Conservation (phyloP, 2,113 vertebrate genomes). For the Seriola rivoliana region DNA sequence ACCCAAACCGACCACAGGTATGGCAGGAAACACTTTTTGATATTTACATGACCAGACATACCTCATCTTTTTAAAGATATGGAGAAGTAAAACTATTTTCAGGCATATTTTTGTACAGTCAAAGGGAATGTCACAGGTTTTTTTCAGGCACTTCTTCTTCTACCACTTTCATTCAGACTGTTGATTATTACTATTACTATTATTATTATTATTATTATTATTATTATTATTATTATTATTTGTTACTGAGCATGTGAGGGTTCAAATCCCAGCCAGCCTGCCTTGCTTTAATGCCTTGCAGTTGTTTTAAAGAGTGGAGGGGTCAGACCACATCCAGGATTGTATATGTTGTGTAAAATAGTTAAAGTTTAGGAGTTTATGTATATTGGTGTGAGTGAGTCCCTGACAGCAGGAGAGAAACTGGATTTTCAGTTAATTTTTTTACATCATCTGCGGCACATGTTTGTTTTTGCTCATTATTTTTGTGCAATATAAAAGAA, state of each 20-base stretch:
- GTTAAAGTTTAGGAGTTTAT: conserved; percentile 89
- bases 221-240: background rate
- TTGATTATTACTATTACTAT: background rate
- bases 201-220: no score
- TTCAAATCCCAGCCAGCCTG: conserved; percentile 65
- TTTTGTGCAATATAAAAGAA: conserved; percentile 95
- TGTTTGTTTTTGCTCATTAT: conserved; percentile 87
- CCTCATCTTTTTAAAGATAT: conserved; percentile 94
- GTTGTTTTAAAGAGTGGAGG: conserved; percentile 90
- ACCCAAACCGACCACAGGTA: conserved; percentile 91
- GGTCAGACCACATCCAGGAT: conserved; percentile 90
- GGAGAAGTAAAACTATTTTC: conserved; percentile 95
- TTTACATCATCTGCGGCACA: conserved; percentile 86
- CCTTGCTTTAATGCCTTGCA: conserved; percentile 84
- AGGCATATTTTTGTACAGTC: conserved; percentile 99
- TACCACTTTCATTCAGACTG: conserved; percentile 71
- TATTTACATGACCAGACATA: conserved; percentile 90
- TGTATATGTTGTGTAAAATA: conserved; percentile 97
- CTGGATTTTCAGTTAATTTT: conserved; percentile 91
- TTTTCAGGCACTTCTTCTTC: conserved; percentile 90
- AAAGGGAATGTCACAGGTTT: conserved; percentile 91
- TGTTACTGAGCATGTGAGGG: conserved; percentile 89
- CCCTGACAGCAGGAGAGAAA: conserved; percentile 89
- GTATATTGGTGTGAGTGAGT: conserved; percentile 93
- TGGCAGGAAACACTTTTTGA: conserved; percentile 92